Conservation (phyloP, 2,797 vertebrate genomes). For the Danio albolineatus region DNA sequence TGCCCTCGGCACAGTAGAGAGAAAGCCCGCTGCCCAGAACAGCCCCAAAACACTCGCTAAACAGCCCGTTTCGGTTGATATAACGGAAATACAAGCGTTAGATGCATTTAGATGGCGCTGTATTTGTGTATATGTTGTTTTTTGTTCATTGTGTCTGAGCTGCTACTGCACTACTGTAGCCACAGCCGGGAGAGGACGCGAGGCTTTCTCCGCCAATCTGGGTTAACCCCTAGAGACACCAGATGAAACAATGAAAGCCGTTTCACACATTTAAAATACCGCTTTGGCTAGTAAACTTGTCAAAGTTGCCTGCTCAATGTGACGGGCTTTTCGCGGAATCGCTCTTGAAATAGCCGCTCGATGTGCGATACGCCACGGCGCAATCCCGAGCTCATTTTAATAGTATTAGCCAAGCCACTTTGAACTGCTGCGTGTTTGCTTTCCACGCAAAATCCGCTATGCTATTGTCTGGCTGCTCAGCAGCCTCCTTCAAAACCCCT, state of each 20-base stretch:
- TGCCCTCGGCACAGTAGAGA: slow-evolving; percentile 54
- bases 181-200: slow-evolving; percentile 63
- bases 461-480: slow-evolving; percentile 76
- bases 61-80: slow-evolving; percentile 9
- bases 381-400: slow-evolving; percentile 61
- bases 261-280: slow-evolving; percentile 64
- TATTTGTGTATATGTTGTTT: slow-evolving; percentile 19
- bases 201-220: slow-evolving; percentile 68
- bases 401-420: slow-evolving; percentile 61
- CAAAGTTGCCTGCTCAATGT: slow-evolving; percentile 18
- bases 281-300: slow-evolving; percentile 26
- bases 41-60: slow-evolving; percentile 27
- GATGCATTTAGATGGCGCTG: slow-evolving; percentile 34
- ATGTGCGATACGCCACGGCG: slow-evolving; percentile 25
- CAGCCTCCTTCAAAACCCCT: slow-evolving; percentile 46
- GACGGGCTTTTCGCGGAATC: slow-evolving; percentile 3
- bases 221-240: slow-evolving; percentile 81
- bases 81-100: slow-evolving; percentile 16
- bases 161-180: slow-evolving; percentile 51
- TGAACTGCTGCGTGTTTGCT: slow-evolving; percentile 69
- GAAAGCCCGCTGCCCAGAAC: slow-evolving; percentile 26
- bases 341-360: slow-evolving; percentile 27
- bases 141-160: slow-evolving; percentile 54
- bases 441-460: slow-evolving; percentile 65
- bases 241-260: slow-evolving; percentile 84